These are phyloP conservation scores for Mico argentatus DNA, from an alignment of 2,797 vertebrate genomes.

Conservation along the genomic window DNA sequence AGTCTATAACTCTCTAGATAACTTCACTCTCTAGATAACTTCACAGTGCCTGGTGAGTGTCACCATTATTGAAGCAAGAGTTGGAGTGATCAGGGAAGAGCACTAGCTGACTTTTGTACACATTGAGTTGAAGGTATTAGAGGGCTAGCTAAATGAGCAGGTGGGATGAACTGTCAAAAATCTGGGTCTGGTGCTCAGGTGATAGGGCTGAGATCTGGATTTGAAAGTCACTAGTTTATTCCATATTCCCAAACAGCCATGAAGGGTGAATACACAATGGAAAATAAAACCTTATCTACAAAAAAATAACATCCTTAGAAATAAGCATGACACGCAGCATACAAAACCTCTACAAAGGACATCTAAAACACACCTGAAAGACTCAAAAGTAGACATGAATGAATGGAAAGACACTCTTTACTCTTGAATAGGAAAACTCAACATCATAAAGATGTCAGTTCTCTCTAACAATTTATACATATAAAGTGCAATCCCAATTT, in stretches of 20 bases:
- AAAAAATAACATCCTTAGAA: constrained; percentile 2
- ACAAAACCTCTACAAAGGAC: neutral
- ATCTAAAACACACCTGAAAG: neutral
- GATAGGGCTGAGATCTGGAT: neutral
- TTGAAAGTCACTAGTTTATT: neutral
- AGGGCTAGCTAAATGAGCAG: neutral
- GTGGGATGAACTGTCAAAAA: neutral
- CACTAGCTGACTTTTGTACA: neutral
- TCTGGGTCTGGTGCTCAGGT: neutral
- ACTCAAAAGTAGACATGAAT: neutral
- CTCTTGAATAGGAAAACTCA: constrained; percentile 4
- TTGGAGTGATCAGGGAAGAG: neutral
- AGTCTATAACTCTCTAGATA: neutral
- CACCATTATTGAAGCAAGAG: neutral
- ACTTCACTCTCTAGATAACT: neutral
- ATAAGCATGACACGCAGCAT: neutral
- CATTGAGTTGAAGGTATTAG: neutral
- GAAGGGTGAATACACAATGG: neutral
- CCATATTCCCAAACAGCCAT: neutral
- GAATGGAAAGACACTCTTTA: neutral
- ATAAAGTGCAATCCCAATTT: neutral
- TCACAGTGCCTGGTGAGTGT: neutral
- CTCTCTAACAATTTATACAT: neutral
- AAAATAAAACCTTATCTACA: neutral
- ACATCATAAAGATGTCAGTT: neutral